These are phyloP conservation scores for Lytechinus variegatus DNA, from an alignment of 35 echinoderm and acorn worm species.

Conservation along the genomic window DNA sequence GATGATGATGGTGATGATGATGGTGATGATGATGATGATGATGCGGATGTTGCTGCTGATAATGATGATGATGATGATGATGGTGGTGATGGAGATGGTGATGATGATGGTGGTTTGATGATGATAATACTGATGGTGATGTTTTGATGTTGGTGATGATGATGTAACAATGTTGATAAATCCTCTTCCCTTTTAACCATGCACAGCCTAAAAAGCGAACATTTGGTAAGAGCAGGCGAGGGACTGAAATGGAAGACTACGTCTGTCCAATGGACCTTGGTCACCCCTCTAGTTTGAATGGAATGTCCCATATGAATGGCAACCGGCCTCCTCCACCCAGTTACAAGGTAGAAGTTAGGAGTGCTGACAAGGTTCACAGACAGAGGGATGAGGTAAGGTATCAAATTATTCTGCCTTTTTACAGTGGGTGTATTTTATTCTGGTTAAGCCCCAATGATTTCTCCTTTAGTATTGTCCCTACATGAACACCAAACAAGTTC, in stretches of 20 bases:
- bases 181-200: neutral
- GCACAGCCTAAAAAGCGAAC: conserved; percentile 88
- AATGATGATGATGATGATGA: neutral
- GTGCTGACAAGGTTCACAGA: conserved; percentile 77
- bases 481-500: neutral
- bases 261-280: conserved; percentile 88
- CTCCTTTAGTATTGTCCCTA: no score
- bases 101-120: neutral
- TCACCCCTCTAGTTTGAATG: conserved; percentile 58
- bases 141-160: no score
- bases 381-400: conserved; percentile 79
- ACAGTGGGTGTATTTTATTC: neutral
- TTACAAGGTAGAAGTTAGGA: conserved; percentile 84
- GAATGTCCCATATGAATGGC: conserved; percentile 60
- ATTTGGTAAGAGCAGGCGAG: conserved; percentile 62
- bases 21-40: neutral
- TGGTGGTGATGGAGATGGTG: neutral
- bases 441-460: neutral
- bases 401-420: neutral
- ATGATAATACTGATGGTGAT: neutral
- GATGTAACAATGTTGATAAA: neutral
- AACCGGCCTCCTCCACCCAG: conserved; percentile 53
- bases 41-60: neutral
- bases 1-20: neutral
- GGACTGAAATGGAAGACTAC: conserved; percentile 77